Evolutionary conservation across 2,888 invertebrate species (phyloP), one percentile per base, ranked within the genome.

Genomic region (Teleogryllus oceanicus): DNA sequence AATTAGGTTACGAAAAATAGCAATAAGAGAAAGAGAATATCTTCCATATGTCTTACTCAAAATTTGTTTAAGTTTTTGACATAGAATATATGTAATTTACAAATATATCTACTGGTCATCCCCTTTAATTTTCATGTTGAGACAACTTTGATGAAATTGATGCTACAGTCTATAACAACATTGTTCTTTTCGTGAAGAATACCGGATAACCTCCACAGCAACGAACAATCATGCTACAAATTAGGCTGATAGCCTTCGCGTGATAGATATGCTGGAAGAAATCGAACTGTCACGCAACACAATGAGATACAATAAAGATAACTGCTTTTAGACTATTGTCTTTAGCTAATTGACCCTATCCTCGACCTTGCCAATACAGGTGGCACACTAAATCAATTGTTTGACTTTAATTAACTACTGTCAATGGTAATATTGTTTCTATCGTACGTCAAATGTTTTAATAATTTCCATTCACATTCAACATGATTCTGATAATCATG

Each of bases 271-370:
- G 62, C 62, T 62, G 16, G n/a, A 62, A 62, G 62, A 62, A 62
- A 62, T 62, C 62, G 62, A n/a, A 62, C 62, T n/a, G 62, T 62
- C 62, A 62, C 62, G 62, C 16, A 62, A 62, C 62, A 62, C 62
- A 62, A 62, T 62, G 62, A 62, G 62, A 62, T 62, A 16, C 62
- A 62, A 18, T 18, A 18, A n/a, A 62, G 62, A 62, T 62, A 62
- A 62, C 62, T 62, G 62, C 62, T 18, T 37, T 37, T 62, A 8
- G 62, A n/a, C 62, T 62, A 62, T 62, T 62, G 62, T 62, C 62
- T 62, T 62, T 62, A 5, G 5, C 62, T 62, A 62, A 62, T 62
- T 62, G 62, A 62, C 62, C n/a, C 62, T 62, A 8, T n/a, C 13
- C 62, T 62, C n/a, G 62, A 62, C 16, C 13, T 62, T n/a, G 62